A percentile compares a stretch with the other conserved stretches of the same genome.
These are phyloP conservation scores for Latheticus oryzae DNA, from an alignment of 2,888 invertebrate species.

Conservation along the genomic window DNA sequence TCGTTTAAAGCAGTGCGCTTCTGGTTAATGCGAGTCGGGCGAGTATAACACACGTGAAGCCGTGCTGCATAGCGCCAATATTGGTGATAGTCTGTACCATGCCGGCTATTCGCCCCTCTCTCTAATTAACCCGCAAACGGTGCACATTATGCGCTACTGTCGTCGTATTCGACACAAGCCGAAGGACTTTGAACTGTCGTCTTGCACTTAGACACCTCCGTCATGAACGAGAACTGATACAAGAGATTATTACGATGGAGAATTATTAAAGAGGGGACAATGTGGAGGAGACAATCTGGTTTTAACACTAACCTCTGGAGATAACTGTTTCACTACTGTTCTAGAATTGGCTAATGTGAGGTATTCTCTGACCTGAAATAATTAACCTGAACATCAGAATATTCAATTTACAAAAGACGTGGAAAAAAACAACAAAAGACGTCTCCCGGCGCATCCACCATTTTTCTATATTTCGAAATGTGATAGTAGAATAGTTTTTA, in stretches of 20 bases:
- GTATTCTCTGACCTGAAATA: no score
- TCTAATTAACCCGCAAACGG: constrained; percentile 65
- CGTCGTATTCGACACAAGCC: constrained; percentile 48
- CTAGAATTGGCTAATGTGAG: no score
- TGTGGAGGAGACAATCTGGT: no score
- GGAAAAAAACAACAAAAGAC: no score
- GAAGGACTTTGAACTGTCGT: constrained; percentile 36
- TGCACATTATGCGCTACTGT: constrained; percentile 62
- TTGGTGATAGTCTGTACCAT: constrained; percentile 65
- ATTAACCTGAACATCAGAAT: no score
- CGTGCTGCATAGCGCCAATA: constrained; percentile 64
- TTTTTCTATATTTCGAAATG: no score
- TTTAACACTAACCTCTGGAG: no score
- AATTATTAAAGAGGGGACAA: not conserved
- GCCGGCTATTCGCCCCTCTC: constrained; percentile 51
- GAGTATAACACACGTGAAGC: constrained; percentile 57
- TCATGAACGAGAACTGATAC: not conserved
- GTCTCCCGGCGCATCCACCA: no score
- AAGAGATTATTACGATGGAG: not conserved
- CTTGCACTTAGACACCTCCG: constrained; percentile 25
- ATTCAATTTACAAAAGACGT: no score
- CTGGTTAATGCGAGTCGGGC: constrained; percentile 53
- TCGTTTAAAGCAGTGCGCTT: constrained; percentile 54
- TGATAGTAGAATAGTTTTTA: no score
- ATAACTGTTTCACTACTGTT: no score